Evolutionary conservation across 2,113 vertebrate genomes (phyloP).

Genomic region (Antennarius striatus): DNA sequence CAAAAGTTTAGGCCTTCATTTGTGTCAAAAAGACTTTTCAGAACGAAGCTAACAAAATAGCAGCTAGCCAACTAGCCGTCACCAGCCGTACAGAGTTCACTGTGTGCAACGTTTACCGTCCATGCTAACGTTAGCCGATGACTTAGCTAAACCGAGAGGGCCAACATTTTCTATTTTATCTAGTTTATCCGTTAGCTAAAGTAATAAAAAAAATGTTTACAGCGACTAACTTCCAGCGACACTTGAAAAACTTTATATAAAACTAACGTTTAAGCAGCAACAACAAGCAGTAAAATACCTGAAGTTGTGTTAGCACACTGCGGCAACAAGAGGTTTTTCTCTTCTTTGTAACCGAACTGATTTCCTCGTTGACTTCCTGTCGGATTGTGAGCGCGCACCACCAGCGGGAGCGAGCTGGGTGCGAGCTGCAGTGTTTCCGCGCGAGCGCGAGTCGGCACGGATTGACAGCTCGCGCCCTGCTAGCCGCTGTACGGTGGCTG

Average conservation of each 20-base stretch:
- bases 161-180: background rate
- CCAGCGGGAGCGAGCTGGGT: constrained; percentile 8
- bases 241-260: accelerated
- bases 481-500: background rate
- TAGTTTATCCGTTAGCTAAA: background rate
- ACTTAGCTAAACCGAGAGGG: constrained; percentile 44
- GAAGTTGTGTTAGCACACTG: background rate
- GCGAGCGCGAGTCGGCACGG: background rate
- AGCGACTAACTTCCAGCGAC: too few species aligned
- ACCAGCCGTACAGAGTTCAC: too few species aligned
- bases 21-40: constrained; percentile 7
- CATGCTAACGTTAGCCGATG: constrained; percentile 64
- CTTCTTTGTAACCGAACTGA: background rate
- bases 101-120: background rate
- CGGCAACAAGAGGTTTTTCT: background rate
- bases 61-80: background rate
- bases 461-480: constrained; percentile 50
- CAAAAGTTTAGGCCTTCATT: background rate
- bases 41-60: constrained; percentile 23
- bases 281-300: constrained; percentile 7
- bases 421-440: constrained; percentile 18
- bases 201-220: too few species aligned
- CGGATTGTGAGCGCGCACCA: background rate
- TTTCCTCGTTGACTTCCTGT: constrained; percentile 14
- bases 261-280: accelerated